Evolutionary conservation across 2,797 vertebrate genomes (phyloP).

Genomic region (Poecilia picta): DNA sequence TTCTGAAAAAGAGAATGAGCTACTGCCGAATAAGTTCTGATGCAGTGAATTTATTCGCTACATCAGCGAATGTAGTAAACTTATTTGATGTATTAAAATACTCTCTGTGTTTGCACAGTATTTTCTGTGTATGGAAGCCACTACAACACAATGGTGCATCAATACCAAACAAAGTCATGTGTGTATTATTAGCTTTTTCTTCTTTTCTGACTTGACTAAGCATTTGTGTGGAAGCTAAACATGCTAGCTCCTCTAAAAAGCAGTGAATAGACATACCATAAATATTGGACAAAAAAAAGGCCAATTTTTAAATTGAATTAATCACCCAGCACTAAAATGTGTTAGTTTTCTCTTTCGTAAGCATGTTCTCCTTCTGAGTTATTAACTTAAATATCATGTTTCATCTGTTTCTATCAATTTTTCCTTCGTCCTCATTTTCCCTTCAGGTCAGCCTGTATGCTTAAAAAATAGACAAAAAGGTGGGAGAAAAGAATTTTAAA

Average conservation of each 20-base stretch:
- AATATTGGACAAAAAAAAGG: background rate
- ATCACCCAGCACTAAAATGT: background rate
- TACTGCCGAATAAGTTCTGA: background rate
- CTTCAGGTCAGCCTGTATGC: conserved; percentile 61
- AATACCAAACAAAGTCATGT: background rate
- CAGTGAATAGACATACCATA: background rate
- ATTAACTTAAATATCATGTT: background rate
- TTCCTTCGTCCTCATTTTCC: conserved; percentile 42
- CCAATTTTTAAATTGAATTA: background rate
- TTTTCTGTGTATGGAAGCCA: background rate
- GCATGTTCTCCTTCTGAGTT: background rate
- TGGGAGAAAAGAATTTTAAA: conserved; percentile 41
- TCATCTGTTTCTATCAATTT: conserved; percentile 9
- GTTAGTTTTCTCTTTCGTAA: background rate
- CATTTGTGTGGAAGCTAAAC: background rate
- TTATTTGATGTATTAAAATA: background rate
- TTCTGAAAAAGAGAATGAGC: background rate
- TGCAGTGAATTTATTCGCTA: too few relatives aligned
- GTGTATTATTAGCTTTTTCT: background rate
- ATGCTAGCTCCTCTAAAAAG: background rate
- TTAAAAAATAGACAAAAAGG: conserved; percentile 65
- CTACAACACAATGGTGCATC: background rate
- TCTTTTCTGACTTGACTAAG: background rate
- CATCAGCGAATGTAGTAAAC: too few relatives aligned
- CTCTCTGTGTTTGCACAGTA: too few relatives aligned